Base-by-base conservation (phyloP, 2,888 invertebrate species). In the Agonopterix subpropinquella region DNA sequence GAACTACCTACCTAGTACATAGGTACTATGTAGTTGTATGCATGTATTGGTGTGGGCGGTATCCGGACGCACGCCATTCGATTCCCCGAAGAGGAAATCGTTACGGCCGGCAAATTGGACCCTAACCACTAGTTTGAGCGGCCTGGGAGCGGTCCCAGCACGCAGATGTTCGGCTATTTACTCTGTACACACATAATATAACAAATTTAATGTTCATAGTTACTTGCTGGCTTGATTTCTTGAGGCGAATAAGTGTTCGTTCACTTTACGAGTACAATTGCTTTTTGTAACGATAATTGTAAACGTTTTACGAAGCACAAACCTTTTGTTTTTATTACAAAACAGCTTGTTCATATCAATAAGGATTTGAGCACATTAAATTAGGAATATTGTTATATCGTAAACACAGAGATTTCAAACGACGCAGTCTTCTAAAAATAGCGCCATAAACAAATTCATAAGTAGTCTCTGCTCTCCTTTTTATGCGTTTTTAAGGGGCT, bases 31-130 rank as follows among this genome's bases (percentile, higher is more conserved):
- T 42, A 42, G 9, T 7, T 53, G 53, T 61, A 52, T 56, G 59
- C 58, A 58, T 55, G 61, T 58, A 61, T 50, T 52, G 47, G 53
- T 49, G 78, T 78, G 75, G 81, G 81, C 80, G 81, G 70, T 64
- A 64, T 79, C 77, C 78, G 78, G 77, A 73, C 79, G 77, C 86
- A 86, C 85, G 86, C 83, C 73, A 86, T 82, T 81, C 84, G 78
- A 83, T 85, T 87, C 86, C 85, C 84, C 79, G 85, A 84, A 87
- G 83, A 87, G 85, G 86, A 86, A 87, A 87, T 87, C 80, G 86
- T 87, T 84, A 87, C 74, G 79, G 77, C 71, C 73, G 77, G 80
- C 78, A 86, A 87, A 86, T 86, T 87, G 85, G 81, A 74, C 79
- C 79, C 81, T 87, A 87, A 87, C 86, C 80, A 85, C 86, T 74